A percentile compares a stretch with the other conserved stretches of the same genome.
Conservation (phyloP, 2,797 vertebrate genomes). For the Molothrus ater region DNA sequence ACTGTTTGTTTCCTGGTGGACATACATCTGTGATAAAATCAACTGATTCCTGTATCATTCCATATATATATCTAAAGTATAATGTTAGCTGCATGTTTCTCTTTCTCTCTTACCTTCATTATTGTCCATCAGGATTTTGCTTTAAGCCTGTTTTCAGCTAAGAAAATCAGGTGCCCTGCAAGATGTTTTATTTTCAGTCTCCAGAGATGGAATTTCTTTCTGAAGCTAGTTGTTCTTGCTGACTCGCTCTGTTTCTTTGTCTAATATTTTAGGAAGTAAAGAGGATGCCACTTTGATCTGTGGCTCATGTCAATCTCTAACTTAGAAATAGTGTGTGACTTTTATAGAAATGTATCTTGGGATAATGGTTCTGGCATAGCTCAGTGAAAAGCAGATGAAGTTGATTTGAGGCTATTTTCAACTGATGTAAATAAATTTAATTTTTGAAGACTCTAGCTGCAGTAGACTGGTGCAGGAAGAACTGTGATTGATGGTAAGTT, state of each 20-base stretch:
- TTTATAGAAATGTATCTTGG: not conserved
- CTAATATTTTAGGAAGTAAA: not conserved
- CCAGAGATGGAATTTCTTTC: not conserved
- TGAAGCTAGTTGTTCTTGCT: not conserved
- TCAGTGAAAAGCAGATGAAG: not conserved
- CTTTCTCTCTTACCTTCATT: not conserved
- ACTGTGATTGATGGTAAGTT: not conserved
- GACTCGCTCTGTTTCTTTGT: not conserved
- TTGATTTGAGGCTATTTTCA: not conserved
- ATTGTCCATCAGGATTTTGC: not conserved
- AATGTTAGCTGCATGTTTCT: not conserved
- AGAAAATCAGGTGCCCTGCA: not conserved
- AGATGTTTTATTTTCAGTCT: not conserved
- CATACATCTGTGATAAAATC: not conserved
- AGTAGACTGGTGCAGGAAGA: not conserved
- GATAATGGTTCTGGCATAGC: not conserved
- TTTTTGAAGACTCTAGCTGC: not conserved
- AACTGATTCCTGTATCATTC: not conserved
- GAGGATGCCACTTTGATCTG: not conserved
- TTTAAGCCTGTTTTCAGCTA: not conserved
- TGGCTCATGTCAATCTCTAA: not conserved
- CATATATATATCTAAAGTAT: not conserved
- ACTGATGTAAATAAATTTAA: not conserved
- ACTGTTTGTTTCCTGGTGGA: not conserved
- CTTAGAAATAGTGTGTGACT: not conserved